Conservation (phyloP, 2,113 vertebrate species). For the Leptobrachium leishanense region DNA sequence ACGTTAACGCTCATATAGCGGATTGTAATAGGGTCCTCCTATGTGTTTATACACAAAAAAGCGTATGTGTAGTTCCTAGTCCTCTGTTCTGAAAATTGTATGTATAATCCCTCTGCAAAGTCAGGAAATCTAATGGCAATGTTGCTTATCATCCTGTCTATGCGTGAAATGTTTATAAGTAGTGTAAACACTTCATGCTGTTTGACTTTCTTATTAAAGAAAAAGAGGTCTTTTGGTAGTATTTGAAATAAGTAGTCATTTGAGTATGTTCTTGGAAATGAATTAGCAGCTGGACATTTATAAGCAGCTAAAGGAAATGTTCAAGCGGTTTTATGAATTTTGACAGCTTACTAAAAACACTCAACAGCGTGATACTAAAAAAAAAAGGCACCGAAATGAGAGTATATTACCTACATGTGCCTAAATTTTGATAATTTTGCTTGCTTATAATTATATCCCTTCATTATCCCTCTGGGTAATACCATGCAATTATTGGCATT, state of each 20-base stretch:
- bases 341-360: background rate
- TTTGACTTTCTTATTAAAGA: background rate
- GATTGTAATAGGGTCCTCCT: too few species aligned
- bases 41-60: too few species aligned
- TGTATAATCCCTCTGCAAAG: background rate
- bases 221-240: background rate
- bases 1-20: too few species aligned
- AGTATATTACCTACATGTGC: background rate
- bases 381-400: background rate
- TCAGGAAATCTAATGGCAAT: background rate
- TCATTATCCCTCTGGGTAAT: background rate
- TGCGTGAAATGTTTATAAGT: background rate
- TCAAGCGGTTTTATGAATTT: background rate
- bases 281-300: background rate
- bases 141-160: background rate
- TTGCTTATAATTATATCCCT: constrained; percentile 2
- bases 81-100: too few species aligned
- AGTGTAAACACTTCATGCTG: background rate
- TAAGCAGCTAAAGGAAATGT: background rate
- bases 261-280: background rate
- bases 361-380: background rate
- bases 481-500: background rate
- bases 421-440: background rate
- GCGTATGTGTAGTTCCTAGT: too few species aligned
- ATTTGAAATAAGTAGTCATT: background rate